These are phyloP conservation scores for Sphaerophoria rueppellii DNA, from an alignment of 2,888 invertebrate species.

Conservation along the genomic window DNA sequence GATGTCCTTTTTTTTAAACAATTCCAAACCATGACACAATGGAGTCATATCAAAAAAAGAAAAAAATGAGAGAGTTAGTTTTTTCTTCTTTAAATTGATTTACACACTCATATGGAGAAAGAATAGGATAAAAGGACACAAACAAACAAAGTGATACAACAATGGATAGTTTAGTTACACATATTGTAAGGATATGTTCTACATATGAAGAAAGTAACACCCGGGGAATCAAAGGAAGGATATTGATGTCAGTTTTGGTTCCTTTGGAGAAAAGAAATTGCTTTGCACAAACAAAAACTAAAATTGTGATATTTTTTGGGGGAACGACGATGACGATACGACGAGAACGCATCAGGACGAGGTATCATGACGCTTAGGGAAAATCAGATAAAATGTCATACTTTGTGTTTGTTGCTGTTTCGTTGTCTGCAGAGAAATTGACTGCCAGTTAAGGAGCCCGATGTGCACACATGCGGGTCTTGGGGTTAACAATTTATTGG, in stretches of 20 bases:
- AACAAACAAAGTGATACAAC: slow-evolving; percentile 43
- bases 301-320: slow-evolving; percentile 18
- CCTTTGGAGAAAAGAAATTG: neutral
- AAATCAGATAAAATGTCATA: slow-evolving; percentile 57
- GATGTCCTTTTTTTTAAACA: slow-evolving; percentile 64
- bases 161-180: slow-evolving; percentile 44
- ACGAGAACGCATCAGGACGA: slow-evolving; percentile 2
- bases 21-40: slow-evolving; percentile 67
- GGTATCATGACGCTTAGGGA: slow-evolving; percentile 48
- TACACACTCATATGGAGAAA: slow-evolving; percentile 50
- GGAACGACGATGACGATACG: slow-evolving; percentile 29
- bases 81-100: slow-evolving; percentile 63
- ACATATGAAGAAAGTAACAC: slow-evolving; percentile 55
- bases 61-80: slow-evolving; percentile 2
- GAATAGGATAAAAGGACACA: slow-evolving; percentile 27
- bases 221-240: slow-evolving; percentile 36
- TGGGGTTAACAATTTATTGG: slow-evolving; percentile 4
- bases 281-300: slow-evolving; percentile 4
- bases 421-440: neutral
- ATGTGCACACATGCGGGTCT: slow-evolving; percentile 17
- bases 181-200: slow-evolving; percentile 52
- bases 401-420: too few relatives aligned
- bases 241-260: slow-evolving; percentile 29
- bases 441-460: slow-evolving; percentile 23
- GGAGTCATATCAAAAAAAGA: slow-evolving; percentile 58